phyloP scores from a whole-genome alignment of 1,140 invertebrate genomes.

The Amphibalanus amphitrite region DNA sequence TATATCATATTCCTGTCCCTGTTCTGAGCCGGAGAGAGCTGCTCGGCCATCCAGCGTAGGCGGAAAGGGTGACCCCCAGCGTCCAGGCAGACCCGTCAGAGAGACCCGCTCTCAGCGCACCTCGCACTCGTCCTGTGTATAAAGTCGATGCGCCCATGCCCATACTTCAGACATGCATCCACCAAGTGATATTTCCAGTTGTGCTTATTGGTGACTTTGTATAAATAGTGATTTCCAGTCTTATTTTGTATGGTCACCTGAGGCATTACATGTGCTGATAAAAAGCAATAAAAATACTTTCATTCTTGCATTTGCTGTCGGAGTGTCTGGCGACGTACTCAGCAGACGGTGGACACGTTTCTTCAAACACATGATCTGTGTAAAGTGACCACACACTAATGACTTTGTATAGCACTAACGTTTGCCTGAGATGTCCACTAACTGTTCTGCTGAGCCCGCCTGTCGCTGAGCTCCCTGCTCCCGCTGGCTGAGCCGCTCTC shows the following conservation, averaged over 20 bases:
- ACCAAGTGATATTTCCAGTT: conserved; percentile 1
- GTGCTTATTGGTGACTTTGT: neutral
- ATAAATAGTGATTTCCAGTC: conserved; percentile 1
- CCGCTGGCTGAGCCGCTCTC: neutral
- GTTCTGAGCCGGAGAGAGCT: too few relatives aligned
- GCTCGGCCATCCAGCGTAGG: too few relatives aligned
- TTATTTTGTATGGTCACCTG: neutral
- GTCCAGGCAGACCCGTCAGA: too few relatives aligned
- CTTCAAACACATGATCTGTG: too few relatives aligned
- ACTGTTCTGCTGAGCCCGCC: too few relatives aligned
- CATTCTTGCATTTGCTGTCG: neutral
- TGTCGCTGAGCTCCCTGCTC: neutral
- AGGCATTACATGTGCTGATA: neutral
- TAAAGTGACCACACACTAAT: neutral
- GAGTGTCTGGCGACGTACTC: neutral
- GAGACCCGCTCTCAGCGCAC: neutral
- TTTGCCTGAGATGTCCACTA: neutral
- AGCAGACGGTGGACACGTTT: too few relatives aligned
- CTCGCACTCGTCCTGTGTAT: neutral
- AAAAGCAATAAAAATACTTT: conserved; percentile 1
- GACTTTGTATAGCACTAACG: neutral
- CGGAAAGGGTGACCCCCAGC: too few relatives aligned
- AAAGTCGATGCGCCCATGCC: neutral
- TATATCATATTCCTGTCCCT: too few relatives aligned
- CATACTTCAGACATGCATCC: neutral